Evolutionary conservation across 1,140 invertebrate genomes (phyloP).

Genomic region (Melipona quadrifasciata): DNA sequence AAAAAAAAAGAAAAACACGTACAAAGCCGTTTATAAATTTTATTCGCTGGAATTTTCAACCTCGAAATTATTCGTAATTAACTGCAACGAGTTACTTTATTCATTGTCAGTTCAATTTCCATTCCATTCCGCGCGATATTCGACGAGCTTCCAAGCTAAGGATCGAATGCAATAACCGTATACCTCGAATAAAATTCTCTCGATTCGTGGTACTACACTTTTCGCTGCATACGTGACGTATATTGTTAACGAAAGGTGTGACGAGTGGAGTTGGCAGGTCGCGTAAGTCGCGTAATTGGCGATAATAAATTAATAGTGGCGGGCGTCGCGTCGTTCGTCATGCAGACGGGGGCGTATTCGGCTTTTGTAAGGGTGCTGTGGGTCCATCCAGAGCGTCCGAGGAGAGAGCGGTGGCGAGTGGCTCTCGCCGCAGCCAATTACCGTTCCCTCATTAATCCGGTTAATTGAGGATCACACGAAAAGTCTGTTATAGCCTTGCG

Average conservation of each 20-base stretch:
- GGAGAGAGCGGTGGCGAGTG: slow-evolving; percentile 13
- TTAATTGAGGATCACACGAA: slow-evolving; percentile 76
- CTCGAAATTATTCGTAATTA: too few species aligned
- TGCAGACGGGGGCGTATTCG: slow-evolving; percentile 21
- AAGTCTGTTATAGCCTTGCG: slow-evolving; percentile 76
- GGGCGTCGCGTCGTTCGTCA: slow-evolving; percentile 27
- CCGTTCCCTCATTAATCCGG: slow-evolving; percentile 72
- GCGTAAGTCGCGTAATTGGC: slow-evolving; percentile 51
- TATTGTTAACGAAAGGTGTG: not conserved
- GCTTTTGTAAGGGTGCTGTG: slow-evolving; percentile 50
- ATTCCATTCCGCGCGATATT: not conserved
- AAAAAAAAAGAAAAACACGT: too few species aligned
- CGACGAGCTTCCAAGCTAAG: not conserved
- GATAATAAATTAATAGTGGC: slow-evolving; percentile 65
- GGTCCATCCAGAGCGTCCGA: slow-evolving; percentile 2
- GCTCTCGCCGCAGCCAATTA: slow-evolving; percentile 74
- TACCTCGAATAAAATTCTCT: not conserved
- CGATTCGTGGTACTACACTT: not conserved
- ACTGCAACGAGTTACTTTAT: too few species aligned
- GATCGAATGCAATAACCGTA: not conserved
- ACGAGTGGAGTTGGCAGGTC: not conserved
- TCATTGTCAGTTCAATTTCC: not conserved
- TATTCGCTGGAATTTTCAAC: not conserved
- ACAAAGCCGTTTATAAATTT: not conserved
- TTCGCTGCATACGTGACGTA: too few species aligned